Evolutionary conservation across 1,140 invertebrate genomes (phyloP).

Genomic region (Copidosoma floridanum): DNA sequence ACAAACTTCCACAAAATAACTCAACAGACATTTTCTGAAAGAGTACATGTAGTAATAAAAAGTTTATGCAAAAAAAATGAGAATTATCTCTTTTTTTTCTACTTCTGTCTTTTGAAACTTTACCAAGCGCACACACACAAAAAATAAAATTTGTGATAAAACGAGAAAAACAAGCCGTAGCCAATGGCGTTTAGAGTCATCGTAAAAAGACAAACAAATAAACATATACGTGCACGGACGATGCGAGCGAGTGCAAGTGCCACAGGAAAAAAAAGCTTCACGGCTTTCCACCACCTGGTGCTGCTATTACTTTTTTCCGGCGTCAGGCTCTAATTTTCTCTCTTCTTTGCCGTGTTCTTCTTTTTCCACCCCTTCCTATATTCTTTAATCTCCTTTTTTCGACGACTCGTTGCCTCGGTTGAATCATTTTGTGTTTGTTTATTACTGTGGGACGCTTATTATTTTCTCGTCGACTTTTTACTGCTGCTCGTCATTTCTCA

Average conservation of each 20-base stretch:
- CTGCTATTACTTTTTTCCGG: background rate
- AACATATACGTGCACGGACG: no score
- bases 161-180: background rate
- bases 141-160: background rate
- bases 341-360: background rate
- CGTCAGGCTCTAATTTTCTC: slow-evolving; percentile 20
- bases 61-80: no score
- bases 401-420: background rate
- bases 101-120: no score
- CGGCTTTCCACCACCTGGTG: slow-evolving; percentile 6
- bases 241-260: no score
- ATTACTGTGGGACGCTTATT: no score
- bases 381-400: background rate
- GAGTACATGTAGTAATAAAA: no score
- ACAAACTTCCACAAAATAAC: no score
- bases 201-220: no score
- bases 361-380: background rate
- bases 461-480: background rate
- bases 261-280: slow-evolving; percentile 3
- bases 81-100: no score
- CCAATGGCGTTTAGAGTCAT: slow-evolving; percentile 27
- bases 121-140: background rate
- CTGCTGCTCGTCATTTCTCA: slow-evolving; percentile 2
- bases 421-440: background rate
- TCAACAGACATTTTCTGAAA: no score